phyloP scores from a whole-genome alignment of 2,797 vertebrate genomes.

The Urophycis tenuis region DNA sequence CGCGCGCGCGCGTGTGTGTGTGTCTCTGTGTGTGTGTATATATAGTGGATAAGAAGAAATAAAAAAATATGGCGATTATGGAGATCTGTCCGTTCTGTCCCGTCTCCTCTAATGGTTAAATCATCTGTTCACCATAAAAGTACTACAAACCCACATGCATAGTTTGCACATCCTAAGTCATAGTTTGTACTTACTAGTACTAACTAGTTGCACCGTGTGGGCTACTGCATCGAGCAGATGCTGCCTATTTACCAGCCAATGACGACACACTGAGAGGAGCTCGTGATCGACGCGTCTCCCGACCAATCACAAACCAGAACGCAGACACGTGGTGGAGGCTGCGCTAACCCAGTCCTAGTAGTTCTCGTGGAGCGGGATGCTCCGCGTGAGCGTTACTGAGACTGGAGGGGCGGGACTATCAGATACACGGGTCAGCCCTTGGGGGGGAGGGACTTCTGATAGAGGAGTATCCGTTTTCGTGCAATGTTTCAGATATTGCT shows the following conservation, averaged over 20 bases:
- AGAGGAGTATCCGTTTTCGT: neutral
- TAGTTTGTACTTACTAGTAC: neutral
- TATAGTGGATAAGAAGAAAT: no score
- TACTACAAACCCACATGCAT: neutral
- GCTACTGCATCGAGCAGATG: neutral
- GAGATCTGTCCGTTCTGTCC: no score
- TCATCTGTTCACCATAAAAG: neutral
- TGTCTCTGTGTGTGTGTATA: no score
- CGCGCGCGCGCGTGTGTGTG: no score
- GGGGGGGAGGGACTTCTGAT: neutral
- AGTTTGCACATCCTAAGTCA: neutral
- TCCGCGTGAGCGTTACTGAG: neutral
- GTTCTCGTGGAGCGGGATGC: neutral
- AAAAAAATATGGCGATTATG: no score
- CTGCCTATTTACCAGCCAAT: slow-evolving; percentile 48
- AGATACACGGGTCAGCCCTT: neutral
- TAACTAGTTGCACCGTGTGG: no score
- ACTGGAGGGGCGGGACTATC: neutral
- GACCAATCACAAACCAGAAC: slow-evolving; percentile 62
- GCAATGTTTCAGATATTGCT: neutral
- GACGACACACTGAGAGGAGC: slow-evolving; percentile 27
- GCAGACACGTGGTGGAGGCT: slow-evolving; percentile 22
- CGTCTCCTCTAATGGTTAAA: neutral
- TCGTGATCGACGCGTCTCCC: slow-evolving; percentile 54
- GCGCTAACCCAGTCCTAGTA: neutral